Evolutionary conservation across 2,113 vertebrate species (phyloP).

Genomic region (Aegypius monachus): DNA sequence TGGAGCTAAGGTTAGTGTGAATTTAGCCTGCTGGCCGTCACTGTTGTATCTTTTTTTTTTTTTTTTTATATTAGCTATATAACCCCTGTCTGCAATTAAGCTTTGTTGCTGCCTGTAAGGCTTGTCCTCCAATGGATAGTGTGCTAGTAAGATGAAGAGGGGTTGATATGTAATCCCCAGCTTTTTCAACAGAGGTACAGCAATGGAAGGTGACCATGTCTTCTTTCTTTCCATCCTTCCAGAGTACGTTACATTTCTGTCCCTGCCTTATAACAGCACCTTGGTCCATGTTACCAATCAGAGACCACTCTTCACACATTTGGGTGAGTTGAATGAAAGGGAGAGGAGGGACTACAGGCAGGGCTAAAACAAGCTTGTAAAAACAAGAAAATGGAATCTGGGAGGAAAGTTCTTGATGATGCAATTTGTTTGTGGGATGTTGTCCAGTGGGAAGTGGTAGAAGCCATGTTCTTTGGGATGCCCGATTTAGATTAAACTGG

Average conservation of each 20-base stretch:
- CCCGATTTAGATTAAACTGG: not conserved
- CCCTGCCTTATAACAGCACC: conserved; percentile 79
- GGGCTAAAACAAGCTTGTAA: not conserved
- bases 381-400: not conserved
- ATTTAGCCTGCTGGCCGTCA: not conserved
- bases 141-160: not conserved
- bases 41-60: not conserved
- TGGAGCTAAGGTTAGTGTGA: not conserved
- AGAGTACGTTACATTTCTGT: conserved; percentile 90
- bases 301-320: conserved; percentile 89
- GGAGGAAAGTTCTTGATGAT: not conserved
- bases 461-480: not conserved
- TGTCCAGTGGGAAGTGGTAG: not conserved
- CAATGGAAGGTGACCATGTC: not conserved
- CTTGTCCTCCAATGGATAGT: not conserved
- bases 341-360: not conserved
- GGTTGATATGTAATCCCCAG: not conserved
- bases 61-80: not conserved
- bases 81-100: not conserved
- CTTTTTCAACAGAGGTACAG: not conserved
- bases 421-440: not conserved
- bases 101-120: not conserved
- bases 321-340: conserved; percentile 78
- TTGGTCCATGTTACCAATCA: conserved; percentile 77
- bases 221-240: conserved; percentile 14